Conservation (phyloP, 2,113 vertebrate genomes). For the Dipodomys spectabilis region DNA sequence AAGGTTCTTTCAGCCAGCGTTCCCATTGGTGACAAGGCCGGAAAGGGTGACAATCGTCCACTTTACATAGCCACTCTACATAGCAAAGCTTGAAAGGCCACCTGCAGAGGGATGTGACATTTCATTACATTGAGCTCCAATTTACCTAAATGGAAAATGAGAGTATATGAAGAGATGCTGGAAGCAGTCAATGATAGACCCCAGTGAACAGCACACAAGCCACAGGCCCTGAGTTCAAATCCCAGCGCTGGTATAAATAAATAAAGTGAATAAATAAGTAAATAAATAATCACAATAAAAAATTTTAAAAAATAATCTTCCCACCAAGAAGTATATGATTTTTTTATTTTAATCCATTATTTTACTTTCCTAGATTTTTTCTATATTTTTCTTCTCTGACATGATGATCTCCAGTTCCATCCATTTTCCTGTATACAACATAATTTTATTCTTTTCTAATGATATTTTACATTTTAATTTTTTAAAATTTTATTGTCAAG, state of each 20-base stretch:
- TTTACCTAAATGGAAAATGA: not conserved
- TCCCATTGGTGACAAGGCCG: not conserved
- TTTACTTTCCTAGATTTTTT: not conserved
- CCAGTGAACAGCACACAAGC: not conserved
- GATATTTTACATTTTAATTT: not conserved
- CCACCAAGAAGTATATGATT: not conserved
- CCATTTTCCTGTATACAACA: too few species aligned
- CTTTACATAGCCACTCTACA: not conserved
- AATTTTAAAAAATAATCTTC: not conserved
- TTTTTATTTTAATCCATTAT: not conserved
- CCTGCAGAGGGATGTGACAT: fast-evolving
- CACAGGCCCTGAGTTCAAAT: too few species aligned
- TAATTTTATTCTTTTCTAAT: too few species aligned
- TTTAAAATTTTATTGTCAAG: too few species aligned
- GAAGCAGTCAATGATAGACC: not conserved
- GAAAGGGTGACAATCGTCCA: not conserved
- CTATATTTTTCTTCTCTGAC: too few species aligned
- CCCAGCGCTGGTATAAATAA: too few species aligned
- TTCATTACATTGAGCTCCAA: not conserved
- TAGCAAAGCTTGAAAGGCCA: not conserved
- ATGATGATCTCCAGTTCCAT: too few species aligned
- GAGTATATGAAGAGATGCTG: not conserved
- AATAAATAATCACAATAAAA: too few species aligned
- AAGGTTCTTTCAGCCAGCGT: not conserved
- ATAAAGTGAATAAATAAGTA: too few species aligned